Evolutionary conservation across 2,888 invertebrate species (phyloP), one percentile per base, ranked within the genome.

Genomic region (Apotomis capreana): DNA sequence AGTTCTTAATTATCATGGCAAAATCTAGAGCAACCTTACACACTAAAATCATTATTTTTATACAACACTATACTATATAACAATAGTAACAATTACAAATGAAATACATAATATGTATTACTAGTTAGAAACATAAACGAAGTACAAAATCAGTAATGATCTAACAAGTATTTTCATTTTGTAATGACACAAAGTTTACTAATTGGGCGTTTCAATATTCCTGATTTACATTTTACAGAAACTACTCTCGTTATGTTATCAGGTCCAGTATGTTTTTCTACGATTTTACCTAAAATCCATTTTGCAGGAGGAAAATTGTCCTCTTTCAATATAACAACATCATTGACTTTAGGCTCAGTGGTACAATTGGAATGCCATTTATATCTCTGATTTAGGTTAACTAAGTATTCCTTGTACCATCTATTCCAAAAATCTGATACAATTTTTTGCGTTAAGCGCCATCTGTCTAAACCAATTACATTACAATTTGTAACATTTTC

Each of bases 201-300:
- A 37, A 63, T 54, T 63, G 63, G 63, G 40, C 63, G 63, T 54
- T 63, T 63, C 9, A 63, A 54, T 13, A 63, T 5, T 13, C 54
- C 63, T 13, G 63, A 63, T 54, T 63, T 63, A 54, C 63, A 63
- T 63, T 63, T 54, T 0, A 63, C 52, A 54, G 54, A 26, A 13
- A 68, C 73, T 68, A 70, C 68, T 64, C 74, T 74, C 73, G 75
- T 75, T 15, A 75, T 46, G 57, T 74, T 73, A 37, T 75, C 74
- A 51, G 62, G 54, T 4, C 74, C 74, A 40, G 63, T n/a, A 59
- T 71, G 71, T 36, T 75, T 74, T 44, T 73, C 12, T n/a, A 73
- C 54, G 6, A 75, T 64, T 62, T 65, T 74, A 9, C 74, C 70
- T 52, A 75, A 59, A 62, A 74, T 51, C 74, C 70, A 74, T 69